Evolutionary conservation across 2,888 invertebrate genomes (phyloP), one percentile per base, ranked within the genome.

Genomic region (Lysandra coridon): DNA sequence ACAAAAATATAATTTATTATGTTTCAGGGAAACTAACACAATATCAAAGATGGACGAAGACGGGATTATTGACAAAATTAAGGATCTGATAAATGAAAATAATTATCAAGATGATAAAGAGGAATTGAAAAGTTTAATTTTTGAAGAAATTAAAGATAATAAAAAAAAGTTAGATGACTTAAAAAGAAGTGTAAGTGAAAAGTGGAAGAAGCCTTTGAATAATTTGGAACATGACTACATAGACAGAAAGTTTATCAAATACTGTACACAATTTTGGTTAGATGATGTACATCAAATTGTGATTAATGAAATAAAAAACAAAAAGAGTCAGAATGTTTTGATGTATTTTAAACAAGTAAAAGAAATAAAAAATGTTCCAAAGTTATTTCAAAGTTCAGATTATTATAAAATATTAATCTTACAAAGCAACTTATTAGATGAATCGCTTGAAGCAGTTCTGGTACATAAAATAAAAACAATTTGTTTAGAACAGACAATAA

Each of bases 231-330:
- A 49, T 30, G 53, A 44, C 23, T 75, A 53, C 53, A 75, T 75
- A 7, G 75, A 75, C 37, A 75, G 53, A 53, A 75, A 75, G 49
- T 75, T 49, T 75, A 49, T 75, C n/a, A 75, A 75, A 49, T 75
- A 75, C 23, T 53, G 53, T 14, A 49, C 53, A 53, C 44, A 75
- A 14, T 75, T 75, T 37, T 75, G 75, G 75, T 23, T 44, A 30
- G 75, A 49, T 2, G 75, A 75, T 49, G 4, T 75, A 30, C 23
- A 14, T 49, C 49, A 53, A 5, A 23, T 75, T 75, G 44, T 75
- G 10, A 30, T 14, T 12, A 53, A 75, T 30, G 49, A 44, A 49
- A 49, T 75, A 75, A 75, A 75, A 75, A 53, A 49, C 14, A 30
- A 75, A 30, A 75, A 75, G 49, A 49, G 2, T 75, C 44, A 75